These are phyloP conservation scores for Agelastica alni DNA, from an alignment of 2,888 invertebrate species.

Conservation along the genomic window DNA sequence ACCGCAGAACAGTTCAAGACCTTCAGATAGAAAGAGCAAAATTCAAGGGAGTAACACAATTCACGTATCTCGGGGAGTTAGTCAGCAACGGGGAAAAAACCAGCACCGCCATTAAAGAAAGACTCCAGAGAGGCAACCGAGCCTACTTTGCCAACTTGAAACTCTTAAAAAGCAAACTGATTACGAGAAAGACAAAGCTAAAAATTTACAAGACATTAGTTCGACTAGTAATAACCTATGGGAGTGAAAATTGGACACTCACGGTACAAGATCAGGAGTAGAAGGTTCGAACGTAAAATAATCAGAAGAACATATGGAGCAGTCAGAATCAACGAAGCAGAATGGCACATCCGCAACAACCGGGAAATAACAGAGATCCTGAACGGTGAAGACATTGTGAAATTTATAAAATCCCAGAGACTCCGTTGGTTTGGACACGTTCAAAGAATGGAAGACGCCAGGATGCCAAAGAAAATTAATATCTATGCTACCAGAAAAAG, in stretches of 20 bases:
- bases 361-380: background rate
- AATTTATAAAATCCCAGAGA: background rate
- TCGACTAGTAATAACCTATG: no score
- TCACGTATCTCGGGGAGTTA: background rate
- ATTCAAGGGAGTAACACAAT: background rate
- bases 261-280: background rate
- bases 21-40: background rate
- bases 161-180: background rate
- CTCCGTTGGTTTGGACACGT: background rate
- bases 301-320: background rate
- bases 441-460: background rate
- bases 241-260: no score
- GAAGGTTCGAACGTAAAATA: background rate
- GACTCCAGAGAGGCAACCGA: background rate
- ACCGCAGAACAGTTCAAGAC: background rate
- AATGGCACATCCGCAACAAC: background rate
- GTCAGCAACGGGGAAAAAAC: background rate
- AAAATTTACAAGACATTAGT: background rate
- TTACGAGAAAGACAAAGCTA: background rate
- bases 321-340: no score
- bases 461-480: background rate
- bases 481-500: background rate
- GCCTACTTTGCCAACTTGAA: background rate
- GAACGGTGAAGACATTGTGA: background rate
- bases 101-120: background rate